phyloP scores from a whole-genome alignment of 2,797 vertebrate species.

The Platyrinchus mystaceus region DNA sequence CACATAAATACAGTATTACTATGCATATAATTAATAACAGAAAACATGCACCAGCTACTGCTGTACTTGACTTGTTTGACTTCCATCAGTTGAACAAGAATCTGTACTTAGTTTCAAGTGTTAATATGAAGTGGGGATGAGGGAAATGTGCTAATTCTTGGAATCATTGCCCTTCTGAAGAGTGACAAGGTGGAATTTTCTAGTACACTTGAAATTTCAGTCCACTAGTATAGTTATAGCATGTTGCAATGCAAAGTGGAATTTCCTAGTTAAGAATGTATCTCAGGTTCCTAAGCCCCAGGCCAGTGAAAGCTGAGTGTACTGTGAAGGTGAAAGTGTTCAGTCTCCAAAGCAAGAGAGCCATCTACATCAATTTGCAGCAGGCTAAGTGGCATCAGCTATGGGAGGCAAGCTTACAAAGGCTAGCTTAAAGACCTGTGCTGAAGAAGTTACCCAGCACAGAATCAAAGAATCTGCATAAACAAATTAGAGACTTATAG shows the following conservation, averaged over 20 bases:
- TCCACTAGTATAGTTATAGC: constrained; percentile 31
- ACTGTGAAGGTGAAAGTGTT: constrained; percentile 74
- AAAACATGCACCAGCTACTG: constrained; percentile 3
- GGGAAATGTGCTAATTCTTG: constrained; percentile 61
- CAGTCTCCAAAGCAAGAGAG: constrained; percentile 63
- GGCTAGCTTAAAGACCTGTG: constrained; percentile 14
- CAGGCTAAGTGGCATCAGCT: constrained; percentile 72
- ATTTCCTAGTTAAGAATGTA: constrained; percentile 73
- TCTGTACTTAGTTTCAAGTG: constrained; percentile 45
- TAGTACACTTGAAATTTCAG: constrained; percentile 70
- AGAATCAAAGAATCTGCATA: constrained; percentile 51
- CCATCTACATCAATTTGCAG: constrained; percentile 77
- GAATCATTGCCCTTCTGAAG: constrained; percentile 66
- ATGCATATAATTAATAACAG: constrained; percentile 67
- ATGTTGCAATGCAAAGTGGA: constrained; percentile 56
- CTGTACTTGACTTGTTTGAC: constrained; percentile 63
- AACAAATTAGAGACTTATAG: constrained; percentile 32
- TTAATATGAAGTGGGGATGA: constrained; percentile 55
- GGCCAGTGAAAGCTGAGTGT: constrained; percentile 50
- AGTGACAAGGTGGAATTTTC: constrained; percentile 74
- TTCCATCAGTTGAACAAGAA: constrained; percentile 52
- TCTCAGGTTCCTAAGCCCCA: constrained; percentile 71
- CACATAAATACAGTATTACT: constrained; percentile 54
- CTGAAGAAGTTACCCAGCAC: neutral
- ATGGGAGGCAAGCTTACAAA: constrained; percentile 62